These are phyloP conservation scores for Schrankia costaestrigalis DNA, from an alignment of 2,888 invertebrate species.

Conservation along the genomic window DNA sequence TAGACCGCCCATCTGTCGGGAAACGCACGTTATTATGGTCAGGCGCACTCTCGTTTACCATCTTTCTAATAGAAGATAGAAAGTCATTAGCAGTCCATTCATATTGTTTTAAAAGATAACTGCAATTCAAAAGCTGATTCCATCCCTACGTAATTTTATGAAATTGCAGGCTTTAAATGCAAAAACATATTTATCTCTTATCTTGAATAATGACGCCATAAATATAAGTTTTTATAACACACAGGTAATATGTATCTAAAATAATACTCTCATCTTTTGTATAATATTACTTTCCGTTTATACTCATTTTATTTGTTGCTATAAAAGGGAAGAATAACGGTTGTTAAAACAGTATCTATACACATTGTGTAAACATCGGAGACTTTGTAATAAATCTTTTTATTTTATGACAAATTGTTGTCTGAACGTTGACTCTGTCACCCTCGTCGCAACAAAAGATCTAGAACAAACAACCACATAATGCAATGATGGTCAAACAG, in stretches of 20 bases:
- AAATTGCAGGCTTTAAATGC: conserved; percentile 22
- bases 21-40: conserved; percentile 46
- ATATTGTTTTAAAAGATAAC: too few species aligned
- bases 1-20: conserved; percentile 63
- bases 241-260: conserved; percentile 52
- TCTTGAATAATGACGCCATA: conserved; percentile 46
- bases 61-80: too few species aligned
- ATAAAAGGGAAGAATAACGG: conserved; percentile 76
- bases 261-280: conserved; percentile 62
- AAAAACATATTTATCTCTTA: conserved; percentile 30
- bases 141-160: too few species aligned
- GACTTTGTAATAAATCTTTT: conserved; percentile 72
- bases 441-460: conserved; percentile 65
- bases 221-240: conserved; percentile 47
- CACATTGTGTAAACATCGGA: conserved; percentile 59
- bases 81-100: too few species aligned
- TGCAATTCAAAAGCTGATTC: too few species aligned
- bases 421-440: conserved; percentile 52
- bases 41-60: conserved; percentile 33
- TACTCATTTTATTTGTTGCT: conserved; percentile 72
- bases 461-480: conserved; percentile 75
- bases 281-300: conserved; percentile 68
- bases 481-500: conserved; percentile 68
- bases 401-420: conserved; percentile 81
- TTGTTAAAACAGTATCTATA: conserved; percentile 64